Evolutionary conservation across 2,888 invertebrate species (phyloP).

Genomic region (Nebria salina): DNA sequence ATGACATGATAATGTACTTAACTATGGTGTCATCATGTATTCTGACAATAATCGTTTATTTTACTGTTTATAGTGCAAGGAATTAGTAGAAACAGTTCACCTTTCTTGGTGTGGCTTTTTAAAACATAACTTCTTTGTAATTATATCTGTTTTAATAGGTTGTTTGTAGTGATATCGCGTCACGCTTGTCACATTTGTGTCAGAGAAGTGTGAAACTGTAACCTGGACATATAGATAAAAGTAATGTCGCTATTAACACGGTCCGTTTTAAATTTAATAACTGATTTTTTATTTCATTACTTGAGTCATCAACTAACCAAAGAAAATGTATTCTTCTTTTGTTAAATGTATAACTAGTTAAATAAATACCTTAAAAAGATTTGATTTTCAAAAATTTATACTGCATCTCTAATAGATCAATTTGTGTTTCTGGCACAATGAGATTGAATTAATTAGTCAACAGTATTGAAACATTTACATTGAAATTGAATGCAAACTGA

Average conservation of each 20-base stretch:
- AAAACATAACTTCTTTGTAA: not conserved
- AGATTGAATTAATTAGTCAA: too few species aligned
- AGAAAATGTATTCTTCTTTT: not conserved
- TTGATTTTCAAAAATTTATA: too few species aligned
- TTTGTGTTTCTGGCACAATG: too few species aligned
- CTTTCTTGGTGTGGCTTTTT: not conserved
- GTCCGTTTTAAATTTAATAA: not conserved
- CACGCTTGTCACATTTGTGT: constrained; percentile 1
- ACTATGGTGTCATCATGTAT: constrained; percentile 4
- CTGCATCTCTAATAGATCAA: too few species aligned
- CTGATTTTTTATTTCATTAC: not conserved
- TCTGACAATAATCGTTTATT: not conserved
- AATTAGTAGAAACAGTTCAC: not conserved
- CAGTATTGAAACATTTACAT: too few species aligned
- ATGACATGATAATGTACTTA: constrained; percentile 22
- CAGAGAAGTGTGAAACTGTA: not conserved
- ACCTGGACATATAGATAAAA: not conserved
- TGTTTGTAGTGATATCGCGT: not conserved
- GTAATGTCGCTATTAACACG: not conserved
- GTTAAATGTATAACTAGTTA: too few species aligned
- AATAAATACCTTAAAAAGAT: too few species aligned
- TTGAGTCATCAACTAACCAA: not conserved
- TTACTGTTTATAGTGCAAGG: not conserved
- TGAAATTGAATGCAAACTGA: too few species aligned
- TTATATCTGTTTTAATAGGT: not conserved